phyloP scores from a whole-genome alignment of 2,888 invertebrate species.

The Eretmocerus hayati region DNA sequence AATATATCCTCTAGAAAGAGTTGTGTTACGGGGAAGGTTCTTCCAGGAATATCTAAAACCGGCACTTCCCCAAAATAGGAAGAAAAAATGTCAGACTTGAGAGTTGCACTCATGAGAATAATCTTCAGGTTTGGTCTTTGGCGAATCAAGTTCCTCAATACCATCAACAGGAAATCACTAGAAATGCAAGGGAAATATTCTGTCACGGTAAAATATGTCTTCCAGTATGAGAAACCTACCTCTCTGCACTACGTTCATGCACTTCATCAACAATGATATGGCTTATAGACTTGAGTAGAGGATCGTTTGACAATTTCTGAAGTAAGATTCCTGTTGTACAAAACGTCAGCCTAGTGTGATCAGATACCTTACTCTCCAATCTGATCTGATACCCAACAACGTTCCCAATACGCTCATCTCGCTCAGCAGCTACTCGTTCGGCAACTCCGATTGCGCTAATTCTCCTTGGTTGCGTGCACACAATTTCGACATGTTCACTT shows the following conservation, averaged over 20 bases:
- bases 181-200: not conserved
- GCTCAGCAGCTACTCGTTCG: conserved; percentile 82
- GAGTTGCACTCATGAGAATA: conserved; percentile 88
- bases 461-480: conserved; percentile 87
- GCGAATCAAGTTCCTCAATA: conserved; percentile 68
- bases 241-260: conserved; percentile 84
- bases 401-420: conserved; percentile 70
- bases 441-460: conserved; percentile 90
- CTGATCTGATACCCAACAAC: conserved; percentile 68
- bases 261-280: conserved; percentile 88
- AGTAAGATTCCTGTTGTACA: conserved; percentile 91
- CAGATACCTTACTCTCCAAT: conserved; percentile 70
- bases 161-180: conserved; percentile 80
- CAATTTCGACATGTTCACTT: conserved; percentile 67
- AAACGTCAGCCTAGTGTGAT: conserved; percentile 75
- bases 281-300: conserved; percentile 66
- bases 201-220: not conserved
- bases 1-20: conserved; percentile 75
- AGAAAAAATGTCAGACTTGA: conserved; percentile 79
- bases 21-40: conserved; percentile 79
- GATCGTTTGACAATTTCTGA: conserved; percentile 74
- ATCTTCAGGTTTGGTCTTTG: conserved; percentile 71
- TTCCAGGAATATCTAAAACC: conserved; percentile 72
- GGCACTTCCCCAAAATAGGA: conserved; percentile 76
- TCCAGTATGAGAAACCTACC: conserved; percentile 49